Evolutionary conservation across 2,797 vertebrate species (phyloP).

Genomic region (Hyperoplus immaculatus): DNA sequence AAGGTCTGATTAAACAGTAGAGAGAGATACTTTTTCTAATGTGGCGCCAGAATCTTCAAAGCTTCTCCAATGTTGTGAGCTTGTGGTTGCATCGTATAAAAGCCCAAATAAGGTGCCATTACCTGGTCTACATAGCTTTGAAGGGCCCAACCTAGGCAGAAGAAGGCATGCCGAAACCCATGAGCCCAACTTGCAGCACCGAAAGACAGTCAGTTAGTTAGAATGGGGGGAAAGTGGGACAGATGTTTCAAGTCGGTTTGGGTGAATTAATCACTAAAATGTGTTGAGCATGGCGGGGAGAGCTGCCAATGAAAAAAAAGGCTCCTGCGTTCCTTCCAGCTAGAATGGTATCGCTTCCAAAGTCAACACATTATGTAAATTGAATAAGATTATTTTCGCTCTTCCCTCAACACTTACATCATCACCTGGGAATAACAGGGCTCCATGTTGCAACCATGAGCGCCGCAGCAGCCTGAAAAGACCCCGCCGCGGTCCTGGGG

Average conservation of each 20-base stretch:
- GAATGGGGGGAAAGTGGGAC: slow-evolving; percentile 59
- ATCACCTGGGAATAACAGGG: slow-evolving; percentile 76
- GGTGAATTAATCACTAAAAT: slow-evolving; percentile 80
- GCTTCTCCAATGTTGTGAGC: slow-evolving; percentile 31
- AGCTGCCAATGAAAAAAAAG: slow-evolving; percentile 68
- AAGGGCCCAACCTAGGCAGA: slow-evolving; percentile 23
- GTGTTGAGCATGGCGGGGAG: slow-evolving; percentile 57
- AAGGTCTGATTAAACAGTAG: slow-evolving; percentile 45
- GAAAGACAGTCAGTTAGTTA: slow-evolving; percentile 52
- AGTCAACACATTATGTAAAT: slow-evolving; percentile 85
- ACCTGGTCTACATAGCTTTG: slow-evolving; percentile 56
- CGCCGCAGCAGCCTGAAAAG: slow-evolving; percentile 46
- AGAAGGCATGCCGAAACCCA: slow-evolving; percentile 31
- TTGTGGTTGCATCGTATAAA: slow-evolving; percentile 44
- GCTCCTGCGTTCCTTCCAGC: slow-evolving; percentile 65
- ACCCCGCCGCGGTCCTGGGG: slow-evolving; percentile 20
- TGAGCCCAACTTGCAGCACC: slow-evolving; percentile 27
- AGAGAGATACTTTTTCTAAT: slow-evolving; percentile 47
- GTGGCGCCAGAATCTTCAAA: slow-evolving; percentile 50
- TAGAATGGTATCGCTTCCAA: slow-evolving; percentile 72
- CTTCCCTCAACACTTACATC: slow-evolving; percentile 77
- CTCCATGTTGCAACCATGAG: slow-evolving; percentile 51
- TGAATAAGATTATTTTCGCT: slow-evolving; percentile 76
- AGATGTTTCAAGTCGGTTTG: slow-evolving; percentile 77
- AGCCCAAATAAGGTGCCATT: slow-evolving; percentile 25